A percentile compares a stretch with the other conserved stretches of the same genome.
phyloP scores from a whole-genome alignment of 2,797 vertebrate species.

The Bryconaethiops microstoma region DNA sequence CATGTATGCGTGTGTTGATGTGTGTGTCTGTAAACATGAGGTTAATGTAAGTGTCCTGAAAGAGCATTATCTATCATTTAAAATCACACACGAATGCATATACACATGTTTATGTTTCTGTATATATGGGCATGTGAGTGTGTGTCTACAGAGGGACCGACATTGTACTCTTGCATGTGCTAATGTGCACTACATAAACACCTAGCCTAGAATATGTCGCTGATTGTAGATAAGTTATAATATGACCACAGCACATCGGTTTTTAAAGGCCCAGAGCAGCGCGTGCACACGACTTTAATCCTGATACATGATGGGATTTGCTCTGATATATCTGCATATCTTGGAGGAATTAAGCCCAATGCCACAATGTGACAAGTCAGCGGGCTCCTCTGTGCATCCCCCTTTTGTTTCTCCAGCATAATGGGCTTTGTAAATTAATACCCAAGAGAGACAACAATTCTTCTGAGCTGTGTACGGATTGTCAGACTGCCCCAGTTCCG shows the following conservation, averaged over 20 bases:
- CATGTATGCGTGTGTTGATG: not conserved
- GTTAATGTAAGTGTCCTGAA: conserved; percentile 58
- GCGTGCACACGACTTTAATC: conserved; percentile 69
- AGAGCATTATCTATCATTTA: not conserved
- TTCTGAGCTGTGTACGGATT: conserved; percentile 70
- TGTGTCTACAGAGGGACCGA: too few species aligned
- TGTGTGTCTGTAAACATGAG: not conserved
- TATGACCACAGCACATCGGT: conserved; percentile 71
- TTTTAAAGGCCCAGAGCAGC: conserved; percentile 76
- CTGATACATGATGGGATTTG: conserved; percentile 71
- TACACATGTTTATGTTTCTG: not conserved
- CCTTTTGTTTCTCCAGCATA: conserved; percentile 73
- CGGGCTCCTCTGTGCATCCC: conserved; percentile 61
- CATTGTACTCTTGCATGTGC: not conserved
- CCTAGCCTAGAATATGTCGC: conserved; percentile 41
- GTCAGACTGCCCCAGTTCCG: conserved; percentile 71
- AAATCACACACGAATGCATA: not conserved
- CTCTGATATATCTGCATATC: conserved; percentile 76
- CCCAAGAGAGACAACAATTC: conserved; percentile 74
- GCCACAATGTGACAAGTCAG: conserved; percentile 45
- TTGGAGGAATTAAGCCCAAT: conserved; percentile 73
- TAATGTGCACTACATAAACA: not conserved
- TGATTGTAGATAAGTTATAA: conserved; percentile 63
- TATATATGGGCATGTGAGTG: not conserved
- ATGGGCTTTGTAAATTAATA: conserved; percentile 82